Evolutionary conservation across 2,113 vertebrate genomes (phyloP), one percentile per base, ranked within the genome.

Genomic region (Ceyx cyanopectus): DNA sequence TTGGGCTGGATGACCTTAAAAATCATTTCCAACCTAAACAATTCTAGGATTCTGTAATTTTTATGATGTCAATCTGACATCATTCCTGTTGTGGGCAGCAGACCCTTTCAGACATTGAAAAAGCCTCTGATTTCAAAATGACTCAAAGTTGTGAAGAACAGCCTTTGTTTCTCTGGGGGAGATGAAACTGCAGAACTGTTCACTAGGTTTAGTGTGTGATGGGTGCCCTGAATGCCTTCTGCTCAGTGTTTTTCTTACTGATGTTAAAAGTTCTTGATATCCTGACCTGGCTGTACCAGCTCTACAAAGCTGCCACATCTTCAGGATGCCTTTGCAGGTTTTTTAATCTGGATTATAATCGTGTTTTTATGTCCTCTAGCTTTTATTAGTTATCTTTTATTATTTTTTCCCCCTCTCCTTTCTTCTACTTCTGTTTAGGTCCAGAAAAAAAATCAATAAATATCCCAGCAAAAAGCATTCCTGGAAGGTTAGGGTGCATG

Each of bases 401-500:
- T 37, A 37, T 45, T 21, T 10, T 13, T 17, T 15, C 6, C 13
- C 50, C 50, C 50, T 23, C 7, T 10, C 21, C 17, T 19, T 78
- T 7, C 45, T 14, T 5, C 5, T 63, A 18, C 26, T 88, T 91
- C 79, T 93, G 62, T 89, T 93, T 94, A 89, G 78, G 37, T 84
- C 50, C 73, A 81, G 85, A 67, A 81, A 67, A 81, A 90, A 67
- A 81, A 90, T 60, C 29, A 54, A 57, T 53, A 86, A 96, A 90
- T 78, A 84, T 6, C 74, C 34, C 74, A 61, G 66, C 12, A 83
- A 84, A 93, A 88, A 69, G 17, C 50, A 46, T 88, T 92, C 51
- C 73, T 94, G 66, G 70, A 75, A 93, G 50, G 50, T 90, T 72
- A 65, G 62, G 67, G 58, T 81, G 54, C 50, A 2, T 6, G 83